phyloP scores from a whole-genome alignment of 2,888 invertebrate genomes.

The Lithophane leautieri region DNA sequence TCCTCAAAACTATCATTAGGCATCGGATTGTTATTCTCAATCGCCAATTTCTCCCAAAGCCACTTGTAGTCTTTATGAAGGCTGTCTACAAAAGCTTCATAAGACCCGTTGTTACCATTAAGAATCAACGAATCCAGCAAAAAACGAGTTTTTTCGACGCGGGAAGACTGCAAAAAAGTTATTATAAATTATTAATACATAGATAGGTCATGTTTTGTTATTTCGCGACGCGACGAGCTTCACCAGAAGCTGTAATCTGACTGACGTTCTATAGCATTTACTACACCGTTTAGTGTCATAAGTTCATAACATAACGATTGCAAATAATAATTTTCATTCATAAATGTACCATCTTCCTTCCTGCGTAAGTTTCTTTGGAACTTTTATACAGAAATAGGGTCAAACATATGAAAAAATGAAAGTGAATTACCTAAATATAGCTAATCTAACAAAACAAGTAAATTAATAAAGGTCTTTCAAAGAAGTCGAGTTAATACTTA shows the following conservation, averaged over 20 bases:
- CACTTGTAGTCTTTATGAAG: slow-evolving; percentile 90
- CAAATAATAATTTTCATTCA: not conserved
- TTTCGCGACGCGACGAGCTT: slow-evolving; percentile 20
- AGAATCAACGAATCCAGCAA: slow-evolving; percentile 83
- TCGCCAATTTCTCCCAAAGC: slow-evolving; percentile 88
- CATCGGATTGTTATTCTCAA: slow-evolving; percentile 76
- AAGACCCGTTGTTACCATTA: slow-evolving; percentile 85
- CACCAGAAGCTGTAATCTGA: slow-evolving; percentile 10
- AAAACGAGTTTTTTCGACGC: slow-evolving; percentile 80
- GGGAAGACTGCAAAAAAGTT: slow-evolving; percentile 78
- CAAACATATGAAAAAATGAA: not conserved
- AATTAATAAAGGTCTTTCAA: not conserved
- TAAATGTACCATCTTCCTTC: not conserved
- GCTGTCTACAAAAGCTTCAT: slow-evolving; percentile 89
- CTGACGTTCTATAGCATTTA: slow-evolving; percentile 12
- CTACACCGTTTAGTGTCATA: not conserved
- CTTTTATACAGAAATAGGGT: not conserved
- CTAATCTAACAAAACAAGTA: not conserved
- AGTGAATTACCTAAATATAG: not conserved
- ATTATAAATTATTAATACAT: slow-evolving; percentile 6
- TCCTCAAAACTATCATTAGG: slow-evolving; percentile 87
- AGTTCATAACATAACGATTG: not conserved
- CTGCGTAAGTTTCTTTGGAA: not conserved
- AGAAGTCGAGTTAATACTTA: not conserved
- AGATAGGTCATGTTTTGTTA: not conserved